A percentile compares a stretch with the other conserved stretches of the same genome.
These are phyloP conservation scores for Haliaeetus leucogaster DNA, from an alignment of 2,113 vertebrate species.

Conservation along the genomic window DNA sequence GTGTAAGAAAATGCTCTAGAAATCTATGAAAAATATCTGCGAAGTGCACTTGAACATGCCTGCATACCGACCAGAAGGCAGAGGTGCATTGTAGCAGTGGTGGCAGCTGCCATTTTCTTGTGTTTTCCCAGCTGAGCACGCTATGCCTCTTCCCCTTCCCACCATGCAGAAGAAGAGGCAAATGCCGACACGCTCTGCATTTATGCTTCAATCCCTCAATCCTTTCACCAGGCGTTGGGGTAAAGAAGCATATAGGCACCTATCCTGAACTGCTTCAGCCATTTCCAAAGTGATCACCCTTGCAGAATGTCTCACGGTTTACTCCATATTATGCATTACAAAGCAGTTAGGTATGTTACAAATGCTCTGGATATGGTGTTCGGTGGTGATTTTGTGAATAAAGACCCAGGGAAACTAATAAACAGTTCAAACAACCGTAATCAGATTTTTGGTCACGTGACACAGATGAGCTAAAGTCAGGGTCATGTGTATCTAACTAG, in stretches of 20 bases:
- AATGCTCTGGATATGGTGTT: neutral
- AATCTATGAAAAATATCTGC: conserved; percentile 5
- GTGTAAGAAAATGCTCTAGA: neutral
- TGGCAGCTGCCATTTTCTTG: neutral
- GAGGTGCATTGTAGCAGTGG: neutral
- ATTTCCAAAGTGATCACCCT: neutral
- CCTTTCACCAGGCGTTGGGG: neutral
- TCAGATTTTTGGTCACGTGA: neutral
- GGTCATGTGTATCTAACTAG: neutral
- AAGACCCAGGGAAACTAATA: neutral
- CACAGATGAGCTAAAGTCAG: neutral
- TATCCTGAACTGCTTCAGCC: neutral
- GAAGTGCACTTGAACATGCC: neutral
- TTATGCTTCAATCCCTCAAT: neutral
- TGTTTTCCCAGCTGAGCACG: neutral
- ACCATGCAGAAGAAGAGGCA: neutral
- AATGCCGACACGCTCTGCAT: neutral
- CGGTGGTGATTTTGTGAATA: neutral
- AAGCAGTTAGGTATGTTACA: neutral
- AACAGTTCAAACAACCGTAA: neutral
- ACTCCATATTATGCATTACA: neutral
- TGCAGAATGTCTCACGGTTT: rapidly evolving
- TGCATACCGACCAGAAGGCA: neutral
- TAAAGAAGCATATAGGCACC: neutral
- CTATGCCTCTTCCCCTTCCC: neutral